Base-by-base conservation (phyloP, 1,140 invertebrate genomes). In the Augochlora pura region DNA sequence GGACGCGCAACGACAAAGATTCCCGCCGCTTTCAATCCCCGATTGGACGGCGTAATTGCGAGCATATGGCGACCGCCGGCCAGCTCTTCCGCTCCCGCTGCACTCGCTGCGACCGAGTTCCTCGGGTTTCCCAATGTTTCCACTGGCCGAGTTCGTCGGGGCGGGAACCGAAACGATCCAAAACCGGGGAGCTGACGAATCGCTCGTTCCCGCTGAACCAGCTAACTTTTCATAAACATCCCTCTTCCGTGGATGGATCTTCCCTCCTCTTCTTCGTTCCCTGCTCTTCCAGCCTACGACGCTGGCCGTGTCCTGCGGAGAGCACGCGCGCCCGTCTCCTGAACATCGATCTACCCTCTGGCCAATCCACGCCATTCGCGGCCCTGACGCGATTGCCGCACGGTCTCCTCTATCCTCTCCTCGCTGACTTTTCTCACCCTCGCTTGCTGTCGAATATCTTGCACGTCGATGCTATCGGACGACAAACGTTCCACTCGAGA, bases 21-120 rank as follows among this genome's bases (percentile, higher is more conserved):
- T 71, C 78, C 54, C 77, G 68, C 69, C 70, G 74, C 39, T 78
- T 72, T 77, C 65, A 59, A 65, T 63, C 74, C 83, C 65, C 79
- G 84, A 85, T 82, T 82, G 69, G 74, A 60, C 79, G 65, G 23
- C 38, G 69, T 85, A 85, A 85, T 85, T 85, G 73, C 63, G 66
- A 49, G 66, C 80, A 72, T 85, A 82, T 67, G 76, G 80, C 84
- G 74, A 32, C 32, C 32, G 32, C 32, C 4, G 32, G 32, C 4
- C 32, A 4, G 32, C 32, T 32, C 32, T 32, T 32, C 32, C 32
- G 32, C 32, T 32, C 32, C 1, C 32, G 4, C 32, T 32, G 32
- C 32, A 32, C 32, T 32, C 32, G 32, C 32, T 32, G 32, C 32
- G 32, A 32, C 32, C 32, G 32, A 32, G 32, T 32, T 32, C 32